Evolutionary conservation across 1,140 invertebrate species (phyloP).

Genomic region (Drosophila tropicalis): DNA sequence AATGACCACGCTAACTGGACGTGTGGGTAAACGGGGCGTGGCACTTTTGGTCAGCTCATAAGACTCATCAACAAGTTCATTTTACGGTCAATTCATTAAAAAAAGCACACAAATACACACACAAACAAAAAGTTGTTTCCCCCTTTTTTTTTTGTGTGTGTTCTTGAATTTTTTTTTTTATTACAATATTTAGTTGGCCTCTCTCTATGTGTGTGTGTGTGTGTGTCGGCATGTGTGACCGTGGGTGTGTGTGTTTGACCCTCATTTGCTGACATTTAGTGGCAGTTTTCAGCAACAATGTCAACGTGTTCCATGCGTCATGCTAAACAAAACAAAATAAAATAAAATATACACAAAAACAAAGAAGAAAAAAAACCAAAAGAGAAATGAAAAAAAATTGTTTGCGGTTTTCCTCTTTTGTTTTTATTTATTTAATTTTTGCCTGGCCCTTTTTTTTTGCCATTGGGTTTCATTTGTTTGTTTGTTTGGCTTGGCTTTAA

Average conservation of each 20-base stretch:
- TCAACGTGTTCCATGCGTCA: constrained; percentile 39
- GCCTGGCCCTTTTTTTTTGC: constrained; percentile 33
- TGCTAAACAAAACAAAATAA: constrained; percentile 37
- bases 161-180: constrained; percentile 27
- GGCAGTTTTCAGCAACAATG: constrained; percentile 53
- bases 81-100: constrained; percentile 83
- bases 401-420: constrained; percentile 24
- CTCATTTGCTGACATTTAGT: constrained; percentile 81
- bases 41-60: constrained; percentile 62
- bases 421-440: constrained; percentile 57
- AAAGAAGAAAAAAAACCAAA: not conserved
- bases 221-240: constrained; percentile 18
- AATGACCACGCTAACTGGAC: constrained; percentile 77
- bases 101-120: constrained; percentile 38
- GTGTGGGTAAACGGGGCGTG: constrained; percentile 26
- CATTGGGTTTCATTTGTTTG: constrained; percentile 49
- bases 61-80: constrained; percentile 82
- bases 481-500: constrained; percentile 49
- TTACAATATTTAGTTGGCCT: constrained; percentile 58
- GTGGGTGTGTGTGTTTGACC: constrained; percentile 55
- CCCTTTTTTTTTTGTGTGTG: not conserved
- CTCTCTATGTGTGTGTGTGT: constrained; percentile 46
- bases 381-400: not conserved
- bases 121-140: constrained; percentile 14
- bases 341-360: not conserved